phyloP scores from a whole-genome alignment of 2,797 vertebrate genomes.

The Syndactyla subalaris region DNA sequence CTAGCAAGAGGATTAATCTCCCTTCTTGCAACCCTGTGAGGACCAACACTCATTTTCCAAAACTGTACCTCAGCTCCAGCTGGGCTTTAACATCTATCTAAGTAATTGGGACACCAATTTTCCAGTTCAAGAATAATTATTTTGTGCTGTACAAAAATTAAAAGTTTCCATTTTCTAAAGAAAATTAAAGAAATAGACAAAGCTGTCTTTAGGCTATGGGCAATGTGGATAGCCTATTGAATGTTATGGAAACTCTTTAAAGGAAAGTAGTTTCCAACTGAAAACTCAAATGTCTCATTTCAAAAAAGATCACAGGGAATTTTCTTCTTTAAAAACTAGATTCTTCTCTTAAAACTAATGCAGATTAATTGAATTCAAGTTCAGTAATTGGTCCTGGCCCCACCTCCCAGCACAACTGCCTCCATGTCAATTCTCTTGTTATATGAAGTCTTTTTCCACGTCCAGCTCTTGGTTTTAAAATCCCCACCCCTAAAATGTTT shows the following conservation, averaged over 20 bases:
- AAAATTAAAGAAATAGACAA: neutral
- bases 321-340: neutral
- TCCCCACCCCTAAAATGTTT: neutral
- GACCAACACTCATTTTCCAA: conserved; percentile 17
- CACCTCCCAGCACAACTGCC: neutral
- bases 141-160: neutral
- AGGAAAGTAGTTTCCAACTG: neutral
- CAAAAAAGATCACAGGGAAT: neutral
- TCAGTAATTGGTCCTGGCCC: neutral
- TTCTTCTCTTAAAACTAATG: neutral
- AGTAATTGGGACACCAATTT: conserved; percentile 10
- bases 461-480: neutral
- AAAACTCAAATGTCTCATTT: neutral
- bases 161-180: conserved; percentile 12
- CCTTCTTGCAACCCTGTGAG: neutral
- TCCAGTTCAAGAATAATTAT: conserved; percentile 18
- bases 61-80: neutral
- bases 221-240: neutral
- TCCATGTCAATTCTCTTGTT: neutral
- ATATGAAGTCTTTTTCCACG: neutral
- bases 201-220: neutral
- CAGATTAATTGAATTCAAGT: neutral
- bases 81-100: conserved; percentile 5
- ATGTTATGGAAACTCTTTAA: neutral
- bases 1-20: neutral